Percentiles rank a stretch among this genome's conserved stretches.
Evolutionary conservation across 1,140 invertebrate genomes (phyloP).

Genomic region (Diploscapter pachys): DNA sequence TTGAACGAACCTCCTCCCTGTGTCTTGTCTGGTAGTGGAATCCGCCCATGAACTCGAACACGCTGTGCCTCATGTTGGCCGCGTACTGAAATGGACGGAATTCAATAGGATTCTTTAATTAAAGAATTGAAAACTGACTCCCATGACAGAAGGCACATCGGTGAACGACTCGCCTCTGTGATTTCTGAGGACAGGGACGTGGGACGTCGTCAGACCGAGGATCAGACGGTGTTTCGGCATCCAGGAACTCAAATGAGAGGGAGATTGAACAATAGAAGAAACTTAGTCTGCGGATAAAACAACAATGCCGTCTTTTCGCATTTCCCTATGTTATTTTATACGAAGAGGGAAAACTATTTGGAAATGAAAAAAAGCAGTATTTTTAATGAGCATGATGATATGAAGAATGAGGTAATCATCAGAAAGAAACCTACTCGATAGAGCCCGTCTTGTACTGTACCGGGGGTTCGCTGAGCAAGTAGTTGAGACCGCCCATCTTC

Average conservation of each 20-base stretch:
- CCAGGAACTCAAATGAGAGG: background rate
- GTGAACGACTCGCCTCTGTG: background rate
- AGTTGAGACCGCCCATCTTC: constrained; percentile 39
- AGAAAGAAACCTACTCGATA: background rate
- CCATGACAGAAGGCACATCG: constrained; percentile 28
- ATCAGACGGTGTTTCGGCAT: constrained; percentile 21
- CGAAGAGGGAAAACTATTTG: too few species aligned
- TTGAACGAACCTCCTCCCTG: too few species aligned
- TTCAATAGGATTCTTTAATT: too few species aligned
- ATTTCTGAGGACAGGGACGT: background rate
- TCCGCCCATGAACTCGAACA: constrained; percentile 34
- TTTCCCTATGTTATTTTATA: too few species aligned
- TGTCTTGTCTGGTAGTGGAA: constrained; percentile 22
- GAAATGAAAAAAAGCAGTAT: too few species aligned
- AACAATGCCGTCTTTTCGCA: too few species aligned
- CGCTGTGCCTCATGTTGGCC: constrained; percentile 15
- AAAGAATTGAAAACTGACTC: background rate
- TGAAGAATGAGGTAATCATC: too few species aligned
- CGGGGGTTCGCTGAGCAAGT: constrained; percentile 3
- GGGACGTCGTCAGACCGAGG: constrained; percentile 24
- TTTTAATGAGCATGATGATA: too few species aligned
- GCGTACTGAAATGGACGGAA: background rate
- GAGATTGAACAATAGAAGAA: too few species aligned
- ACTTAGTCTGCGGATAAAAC: too few species aligned
- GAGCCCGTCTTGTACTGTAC: background rate